Percentiles rank a stretch among this genome's conserved stretches.
Evolutionary conservation across 2,888 invertebrate species (phyloP).

Genomic region (Dryobota labecula): DNA sequence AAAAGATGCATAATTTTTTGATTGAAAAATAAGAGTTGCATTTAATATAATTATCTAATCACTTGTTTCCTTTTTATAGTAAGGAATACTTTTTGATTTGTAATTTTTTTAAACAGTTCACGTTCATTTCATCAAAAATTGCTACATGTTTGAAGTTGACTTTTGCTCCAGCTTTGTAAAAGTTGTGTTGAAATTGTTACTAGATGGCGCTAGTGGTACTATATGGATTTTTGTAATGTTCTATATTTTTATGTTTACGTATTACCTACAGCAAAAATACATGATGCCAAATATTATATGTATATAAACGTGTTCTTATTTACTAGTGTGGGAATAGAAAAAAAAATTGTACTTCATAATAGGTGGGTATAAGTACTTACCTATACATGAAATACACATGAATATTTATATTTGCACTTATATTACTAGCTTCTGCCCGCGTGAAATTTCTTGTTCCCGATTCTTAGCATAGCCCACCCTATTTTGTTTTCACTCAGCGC

Average conservation of each 20-base stretch:
- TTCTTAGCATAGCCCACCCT: too few relatives aligned
- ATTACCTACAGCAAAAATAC: conserved; percentile 8
- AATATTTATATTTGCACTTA: too few relatives aligned
- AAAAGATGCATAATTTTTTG: background rate
- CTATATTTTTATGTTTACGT: background rate
- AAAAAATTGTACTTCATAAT: background rate
- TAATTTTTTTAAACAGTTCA: background rate
- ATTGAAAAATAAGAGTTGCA: background rate
- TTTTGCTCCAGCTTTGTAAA: background rate
- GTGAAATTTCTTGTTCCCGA: too few relatives aligned
- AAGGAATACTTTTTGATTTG: background rate
- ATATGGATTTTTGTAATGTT: background rate
- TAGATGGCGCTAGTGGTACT: background rate
- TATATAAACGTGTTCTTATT: background rate
- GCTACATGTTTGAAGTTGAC: background rate
- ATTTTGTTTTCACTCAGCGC: too few relatives aligned
- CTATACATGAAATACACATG: too few relatives aligned
- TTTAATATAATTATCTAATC: background rate
- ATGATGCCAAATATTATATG: conserved; percentile 26
- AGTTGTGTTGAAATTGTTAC: background rate
- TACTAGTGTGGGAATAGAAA: background rate
- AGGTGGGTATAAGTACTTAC: too few relatives aligned
- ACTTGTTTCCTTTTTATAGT: background rate
- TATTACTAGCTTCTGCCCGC: too few relatives aligned
- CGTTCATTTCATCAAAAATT: background rate